Evolutionary conservation across 2,888 invertebrate genomes (phyloP).

Genomic region (Pyrrhosoma nymphula): DNA sequence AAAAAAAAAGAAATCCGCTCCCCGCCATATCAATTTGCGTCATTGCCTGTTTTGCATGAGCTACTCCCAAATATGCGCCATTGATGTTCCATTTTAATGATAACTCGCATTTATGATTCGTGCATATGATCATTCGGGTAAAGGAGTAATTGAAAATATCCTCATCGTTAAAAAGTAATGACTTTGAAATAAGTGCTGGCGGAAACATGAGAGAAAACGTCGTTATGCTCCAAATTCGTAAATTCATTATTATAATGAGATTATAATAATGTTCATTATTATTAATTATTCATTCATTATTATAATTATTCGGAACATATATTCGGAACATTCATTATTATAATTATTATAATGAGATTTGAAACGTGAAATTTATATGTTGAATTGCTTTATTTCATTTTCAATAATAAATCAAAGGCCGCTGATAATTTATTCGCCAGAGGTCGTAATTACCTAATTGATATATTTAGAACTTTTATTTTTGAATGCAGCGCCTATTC

Average conservation of each 20-base stretch:
- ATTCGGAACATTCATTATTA: too few species aligned
- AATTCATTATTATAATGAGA: background rate
- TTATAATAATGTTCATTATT: background rate
- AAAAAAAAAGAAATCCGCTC: background rate
- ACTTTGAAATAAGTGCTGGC: background rate
- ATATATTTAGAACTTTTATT: background rate
- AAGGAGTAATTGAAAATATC: background rate
- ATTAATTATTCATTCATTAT: too few species aligned
- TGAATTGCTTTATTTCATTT: background rate
- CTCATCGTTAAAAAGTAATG: background rate
- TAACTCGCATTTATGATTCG: background rate
- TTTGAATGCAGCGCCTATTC: too few species aligned
- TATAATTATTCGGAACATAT: too few species aligned
- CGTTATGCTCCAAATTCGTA: background rate
- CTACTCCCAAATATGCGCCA: background rate
- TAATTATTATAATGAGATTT: background rate
- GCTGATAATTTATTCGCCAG: background rate
- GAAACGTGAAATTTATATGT: background rate
- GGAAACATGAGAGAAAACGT: background rate
- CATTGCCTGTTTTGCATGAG: background rate
- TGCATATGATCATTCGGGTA: background rate
- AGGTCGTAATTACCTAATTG: background rate
- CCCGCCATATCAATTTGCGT: background rate
- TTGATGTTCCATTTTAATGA: background rate
- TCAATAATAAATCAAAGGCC: background rate